Percentiles rank a stretch among this genome's conserved stretches.
These are phyloP conservation scores for Pangasianodon gigas DNA, from an alignment of 2,113 vertebrate species.

Conservation along the genomic window DNA sequence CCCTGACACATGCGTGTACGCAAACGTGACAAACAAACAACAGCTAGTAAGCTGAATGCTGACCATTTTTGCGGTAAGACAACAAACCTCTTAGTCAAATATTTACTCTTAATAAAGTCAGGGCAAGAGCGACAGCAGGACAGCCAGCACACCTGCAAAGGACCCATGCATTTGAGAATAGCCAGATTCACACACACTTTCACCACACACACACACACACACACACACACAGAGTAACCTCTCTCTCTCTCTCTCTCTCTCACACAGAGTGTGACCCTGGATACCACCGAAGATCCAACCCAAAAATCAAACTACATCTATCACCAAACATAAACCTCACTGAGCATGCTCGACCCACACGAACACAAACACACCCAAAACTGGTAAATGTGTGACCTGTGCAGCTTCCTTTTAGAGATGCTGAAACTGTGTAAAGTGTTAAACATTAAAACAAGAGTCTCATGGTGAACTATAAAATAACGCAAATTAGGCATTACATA, in stretches of 20 bases:
- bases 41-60: not conserved
- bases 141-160: slow-evolving; percentile 33
- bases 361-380: not conserved
- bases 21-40: not conserved
- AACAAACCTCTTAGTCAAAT: slow-evolving; percentile 29
- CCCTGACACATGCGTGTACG: not conserved
- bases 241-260: not conserved
- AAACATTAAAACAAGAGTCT: not conserved
- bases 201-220: slow-evolving; percentile 7
- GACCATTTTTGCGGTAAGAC: not conserved
- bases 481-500: not conserved
- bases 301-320: not conserved
- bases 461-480: not conserved
- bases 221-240: not conserved
- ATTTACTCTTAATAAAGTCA: slow-evolving; percentile 44
- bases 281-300: not conserved
- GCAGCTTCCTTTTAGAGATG: slow-evolving; percentile 19
- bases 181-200: not conserved
- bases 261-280: not conserved
- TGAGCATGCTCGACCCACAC: not conserved
- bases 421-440: not conserved
- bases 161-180: slow-evolving; percentile 12
- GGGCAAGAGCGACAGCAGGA: slow-evolving; percentile 19
- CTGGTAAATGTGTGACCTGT: not conserved
- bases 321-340: not conserved